Base-by-base conservation (phyloP, 2,888 invertebrate genomes). In the Hypomecis atomaria region DNA sequence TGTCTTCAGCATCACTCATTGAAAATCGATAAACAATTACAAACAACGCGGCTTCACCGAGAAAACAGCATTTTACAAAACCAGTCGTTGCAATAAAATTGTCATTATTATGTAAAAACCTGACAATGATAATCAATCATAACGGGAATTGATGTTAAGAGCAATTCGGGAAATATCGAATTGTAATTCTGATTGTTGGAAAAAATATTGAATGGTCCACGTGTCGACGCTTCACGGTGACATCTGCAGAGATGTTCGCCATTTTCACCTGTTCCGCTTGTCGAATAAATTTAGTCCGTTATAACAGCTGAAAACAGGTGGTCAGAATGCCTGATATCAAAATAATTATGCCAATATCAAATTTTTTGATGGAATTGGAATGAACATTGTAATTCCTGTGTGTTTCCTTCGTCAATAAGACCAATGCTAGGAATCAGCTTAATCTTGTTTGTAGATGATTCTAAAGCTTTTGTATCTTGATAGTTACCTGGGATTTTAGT, bases 21-120 rank as follows among this genome's bases (percentile, higher is more conserved):
- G 83, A 84, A 85, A 83, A 74, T 79, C 81, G 77, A 67, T 66
- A 76, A 83, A 85, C 84, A 85, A 87, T 88, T 81, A 85, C 78
- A 80, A 71, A 78, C 77, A 73, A 74, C 76, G 65, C 72, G 62
- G 57, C 66, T 23, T 54, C 55, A 11, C 54, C 55, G 44, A 50
- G 33, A 40, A 57, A 60, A 56, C 53, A 57, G 40, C 49, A 50
- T 50, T 54, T 52, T 10, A 10, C 13, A 33, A 55, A 65, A 65
- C 65, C 57, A 48, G 65, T 45, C 23, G 23, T 9, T 43, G 60
- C 38, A 60, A 65, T 65, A 65, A 65, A 50, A 60, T 23, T 48
- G 60, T 48, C 44, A 61, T 61, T 40, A 38, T 48, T 57, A 56
- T 61, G 65, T 56, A 57, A 48, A 60, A 76, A 83, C 42, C 56